These are phyloP conservation scores for Chiloscyllium punctatum DNA, from an alignment of 2,797 vertebrate genomes.

Conservation along the genomic window DNA sequence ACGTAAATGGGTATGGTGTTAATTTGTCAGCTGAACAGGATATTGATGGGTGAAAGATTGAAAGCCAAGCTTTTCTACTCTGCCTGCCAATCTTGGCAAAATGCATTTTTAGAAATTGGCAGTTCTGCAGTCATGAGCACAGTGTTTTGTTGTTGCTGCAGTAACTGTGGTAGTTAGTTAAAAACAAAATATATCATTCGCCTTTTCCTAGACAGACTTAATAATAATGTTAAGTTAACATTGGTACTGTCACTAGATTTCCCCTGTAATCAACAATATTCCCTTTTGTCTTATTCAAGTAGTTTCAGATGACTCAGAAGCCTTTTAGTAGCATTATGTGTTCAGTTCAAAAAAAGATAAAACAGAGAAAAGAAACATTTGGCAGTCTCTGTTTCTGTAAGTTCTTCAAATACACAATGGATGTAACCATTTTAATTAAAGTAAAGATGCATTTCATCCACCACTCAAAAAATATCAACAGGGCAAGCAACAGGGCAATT, in stretches of 20 bases:
- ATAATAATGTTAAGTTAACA: slow-evolving; percentile 29
- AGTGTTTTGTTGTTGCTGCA: not conserved
- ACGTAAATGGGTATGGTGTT: not conserved
- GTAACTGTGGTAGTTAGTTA: slow-evolving; percentile 26
- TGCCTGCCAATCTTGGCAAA: not conserved
- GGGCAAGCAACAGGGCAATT: not conserved
- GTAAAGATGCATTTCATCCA: not conserved
- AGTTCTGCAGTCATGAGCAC: not conserved
- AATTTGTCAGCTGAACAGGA: not conserved
- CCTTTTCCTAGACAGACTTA: slow-evolving; percentile 20
- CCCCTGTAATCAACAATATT: slow-evolving; percentile 34
- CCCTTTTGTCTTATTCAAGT: not conserved
- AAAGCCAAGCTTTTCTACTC: not conserved
- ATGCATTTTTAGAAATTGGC: slow-evolving; percentile 2
- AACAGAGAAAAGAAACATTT: not conserved
- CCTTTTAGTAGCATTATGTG: not conserved
- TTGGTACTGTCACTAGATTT: slow-evolving; percentile 8
- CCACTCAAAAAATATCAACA: not conserved
- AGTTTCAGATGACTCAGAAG: slow-evolving; percentile 28
- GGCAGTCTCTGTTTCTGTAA: not conserved
- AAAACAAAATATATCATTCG: slow-evolving; percentile 17
- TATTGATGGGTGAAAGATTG: not conserved
- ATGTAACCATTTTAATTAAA: slow-evolving; percentile 7
- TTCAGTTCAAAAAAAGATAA: not conserved
- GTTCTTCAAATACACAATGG: not conserved